phyloP scores from a whole-genome alignment of 2,797 vertebrate genomes.

The Pteropus rufus region DNA sequence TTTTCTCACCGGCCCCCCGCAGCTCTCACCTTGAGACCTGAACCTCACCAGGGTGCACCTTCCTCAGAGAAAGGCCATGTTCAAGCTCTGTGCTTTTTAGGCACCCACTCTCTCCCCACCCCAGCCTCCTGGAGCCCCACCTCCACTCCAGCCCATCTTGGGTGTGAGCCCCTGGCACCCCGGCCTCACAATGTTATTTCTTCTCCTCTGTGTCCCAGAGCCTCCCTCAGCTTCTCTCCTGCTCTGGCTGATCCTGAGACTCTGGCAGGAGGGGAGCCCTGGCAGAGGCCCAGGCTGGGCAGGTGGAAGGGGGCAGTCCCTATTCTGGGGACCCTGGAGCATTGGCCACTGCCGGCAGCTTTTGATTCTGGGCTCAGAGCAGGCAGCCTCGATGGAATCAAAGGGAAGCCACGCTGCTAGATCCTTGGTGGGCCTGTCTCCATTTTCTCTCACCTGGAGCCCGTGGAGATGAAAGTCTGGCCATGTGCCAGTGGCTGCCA shows the following conservation, averaged over 20 bases:
- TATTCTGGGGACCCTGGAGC: neutral
- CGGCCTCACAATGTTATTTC: no score
- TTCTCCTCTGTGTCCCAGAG: neutral
- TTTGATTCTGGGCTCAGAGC: slow-evolving; percentile 51
- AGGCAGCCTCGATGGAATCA: slow-evolving; percentile 37
- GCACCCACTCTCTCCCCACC: neutral
- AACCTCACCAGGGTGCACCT: neutral
- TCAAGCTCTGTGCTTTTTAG: neutral
- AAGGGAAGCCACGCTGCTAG: neutral
- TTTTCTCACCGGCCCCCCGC: slow-evolving; percentile 47
- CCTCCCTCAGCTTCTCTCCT: neutral
- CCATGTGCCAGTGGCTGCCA: slow-evolving; percentile 29
- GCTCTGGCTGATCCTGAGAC: neutral
- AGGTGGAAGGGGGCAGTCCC: neutral
- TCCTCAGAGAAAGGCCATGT: neutral
- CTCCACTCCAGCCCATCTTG: neutral
- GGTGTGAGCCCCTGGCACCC: neutral
- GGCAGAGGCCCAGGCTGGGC: neutral
- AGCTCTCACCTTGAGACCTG: slow-evolving; percentile 57
- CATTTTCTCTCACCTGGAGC: slow-evolving; percentile 5
- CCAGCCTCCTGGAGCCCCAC: neutral
- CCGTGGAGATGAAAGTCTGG: slow-evolving; percentile 34
- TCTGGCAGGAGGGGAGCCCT: neutral
- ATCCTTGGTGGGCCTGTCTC: neutral
- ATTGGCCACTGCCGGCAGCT: neutral